A percentile compares a stretch with the other conserved stretches of the same genome.
phyloP scores from a whole-genome alignment of 2,113 vertebrate species.

The Centropus unirufus region DNA sequence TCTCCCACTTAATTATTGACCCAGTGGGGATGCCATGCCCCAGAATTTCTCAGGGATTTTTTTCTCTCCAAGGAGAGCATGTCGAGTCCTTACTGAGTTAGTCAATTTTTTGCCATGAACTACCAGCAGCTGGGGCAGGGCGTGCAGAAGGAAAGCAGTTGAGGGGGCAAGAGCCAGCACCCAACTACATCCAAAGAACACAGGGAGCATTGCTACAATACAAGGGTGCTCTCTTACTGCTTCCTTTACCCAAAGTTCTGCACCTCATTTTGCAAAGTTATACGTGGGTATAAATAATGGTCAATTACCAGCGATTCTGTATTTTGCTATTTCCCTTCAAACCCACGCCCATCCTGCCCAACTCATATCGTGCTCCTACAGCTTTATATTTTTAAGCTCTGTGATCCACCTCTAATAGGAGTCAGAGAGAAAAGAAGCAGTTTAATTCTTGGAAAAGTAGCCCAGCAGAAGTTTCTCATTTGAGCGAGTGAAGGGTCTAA shows the following conservation, averaged over 20 bases:
- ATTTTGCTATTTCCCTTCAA: not conserved
- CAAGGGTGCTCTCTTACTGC: not conserved
- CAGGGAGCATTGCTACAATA: rapidly evolving
- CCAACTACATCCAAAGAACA: not conserved
- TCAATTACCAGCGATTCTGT: not conserved
- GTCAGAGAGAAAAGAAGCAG: too few species aligned
- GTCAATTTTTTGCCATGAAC: not conserved
- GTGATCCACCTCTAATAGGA: not conserved
- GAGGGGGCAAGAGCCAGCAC: not conserved
- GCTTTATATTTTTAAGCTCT: not conserved
- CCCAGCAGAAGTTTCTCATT: too few species aligned
- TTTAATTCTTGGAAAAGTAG: too few species aligned
- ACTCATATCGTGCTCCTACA: not conserved
- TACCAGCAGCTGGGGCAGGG: not conserved
- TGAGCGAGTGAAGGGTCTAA: not conserved
- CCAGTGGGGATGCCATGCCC: not conserved
- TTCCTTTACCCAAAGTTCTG: not conserved
- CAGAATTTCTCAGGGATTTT: not conserved
- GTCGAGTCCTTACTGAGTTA: not conserved
- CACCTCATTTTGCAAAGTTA: not conserved
- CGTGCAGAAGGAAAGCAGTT: not conserved
- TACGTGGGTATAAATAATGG: not conserved
- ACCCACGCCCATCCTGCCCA: not conserved
- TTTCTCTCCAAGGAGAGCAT: not conserved
- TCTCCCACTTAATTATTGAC: not conserved